Evolutionary conservation across 2,113 vertebrate species (phyloP).

Genomic region (Pangasianodon hypophthalmus): DNA sequence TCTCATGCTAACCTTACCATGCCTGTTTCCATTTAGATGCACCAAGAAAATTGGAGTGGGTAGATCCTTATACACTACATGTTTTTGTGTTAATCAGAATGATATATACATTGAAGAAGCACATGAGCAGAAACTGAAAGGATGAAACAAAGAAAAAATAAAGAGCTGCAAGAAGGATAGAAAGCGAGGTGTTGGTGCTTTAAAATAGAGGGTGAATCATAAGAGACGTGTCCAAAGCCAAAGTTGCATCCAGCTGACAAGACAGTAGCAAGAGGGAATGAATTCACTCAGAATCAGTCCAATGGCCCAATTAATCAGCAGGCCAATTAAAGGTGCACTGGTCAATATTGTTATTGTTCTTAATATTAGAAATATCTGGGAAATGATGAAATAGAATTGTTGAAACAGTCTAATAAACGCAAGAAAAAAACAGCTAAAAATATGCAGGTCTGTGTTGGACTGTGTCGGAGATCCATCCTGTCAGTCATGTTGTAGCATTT

Average conservation of each 20-base stretch:
- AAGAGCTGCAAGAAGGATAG: background rate
- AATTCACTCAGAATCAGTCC: background rate
- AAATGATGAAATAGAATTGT: background rate
- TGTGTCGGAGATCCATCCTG: background rate
- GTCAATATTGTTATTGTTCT: background rate
- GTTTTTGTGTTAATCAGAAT: background rate
- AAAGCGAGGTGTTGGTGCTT: background rate
- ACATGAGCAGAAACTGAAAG: background rate
- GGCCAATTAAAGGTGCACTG: constrained; percentile 11
- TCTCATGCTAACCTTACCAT: background rate
- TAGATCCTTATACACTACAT: background rate
- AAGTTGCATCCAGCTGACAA: background rate
- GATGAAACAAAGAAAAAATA: constrained; percentile 16
- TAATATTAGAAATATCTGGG: background rate
- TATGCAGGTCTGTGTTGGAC: background rate
- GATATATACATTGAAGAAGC: background rate
- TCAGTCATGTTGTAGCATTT: background rate
- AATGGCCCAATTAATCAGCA: background rate
- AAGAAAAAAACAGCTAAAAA: background rate
- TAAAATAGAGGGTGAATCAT: background rate
- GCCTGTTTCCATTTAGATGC: background rate
- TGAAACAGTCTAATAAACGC: background rate
- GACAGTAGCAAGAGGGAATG: background rate
- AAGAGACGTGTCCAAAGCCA: background rate
- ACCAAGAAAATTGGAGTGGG: background rate